Conservation (phyloP, 1,140 invertebrate genomes). For the Pentalonia nigronervosa region DNA sequence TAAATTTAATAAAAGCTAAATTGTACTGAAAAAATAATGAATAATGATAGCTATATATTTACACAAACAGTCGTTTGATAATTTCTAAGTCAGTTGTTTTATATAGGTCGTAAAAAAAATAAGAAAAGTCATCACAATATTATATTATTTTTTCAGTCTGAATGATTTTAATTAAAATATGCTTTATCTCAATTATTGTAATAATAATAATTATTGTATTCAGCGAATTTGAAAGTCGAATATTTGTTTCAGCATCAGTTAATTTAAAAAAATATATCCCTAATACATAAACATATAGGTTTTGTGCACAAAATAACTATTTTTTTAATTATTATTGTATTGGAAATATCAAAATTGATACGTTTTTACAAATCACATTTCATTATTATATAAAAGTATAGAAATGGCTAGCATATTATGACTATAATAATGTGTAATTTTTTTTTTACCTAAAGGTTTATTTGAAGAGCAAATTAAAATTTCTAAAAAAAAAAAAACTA, state of each 20-base stretch:
- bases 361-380: not conserved
- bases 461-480: no score
- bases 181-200: not conserved
- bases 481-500: no score
- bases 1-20: not conserved
- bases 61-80: not conserved
- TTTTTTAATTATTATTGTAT: not conserved
- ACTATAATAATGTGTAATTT: not conserved
- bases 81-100: not conserved
- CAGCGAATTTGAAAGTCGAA: not conserved
- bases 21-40: not conserved
- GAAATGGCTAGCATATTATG: not conserved
- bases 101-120: not conserved
- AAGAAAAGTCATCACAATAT: not conserved
- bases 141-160: not conserved
- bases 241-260: not conserved
- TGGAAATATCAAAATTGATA: not conserved
- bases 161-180: not conserved
- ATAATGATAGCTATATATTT: not conserved
- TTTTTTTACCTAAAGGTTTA: no score
- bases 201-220: not conserved
- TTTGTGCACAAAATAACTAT: not conserved
- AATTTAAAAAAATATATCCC: not conserved
- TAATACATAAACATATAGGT: not conserved
- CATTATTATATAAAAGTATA: not conserved